Percentiles rank a stretch among this genome's conserved stretches.
Conservation (phyloP, 2,888 invertebrate species). For the Encarsia formosa region DNA sequence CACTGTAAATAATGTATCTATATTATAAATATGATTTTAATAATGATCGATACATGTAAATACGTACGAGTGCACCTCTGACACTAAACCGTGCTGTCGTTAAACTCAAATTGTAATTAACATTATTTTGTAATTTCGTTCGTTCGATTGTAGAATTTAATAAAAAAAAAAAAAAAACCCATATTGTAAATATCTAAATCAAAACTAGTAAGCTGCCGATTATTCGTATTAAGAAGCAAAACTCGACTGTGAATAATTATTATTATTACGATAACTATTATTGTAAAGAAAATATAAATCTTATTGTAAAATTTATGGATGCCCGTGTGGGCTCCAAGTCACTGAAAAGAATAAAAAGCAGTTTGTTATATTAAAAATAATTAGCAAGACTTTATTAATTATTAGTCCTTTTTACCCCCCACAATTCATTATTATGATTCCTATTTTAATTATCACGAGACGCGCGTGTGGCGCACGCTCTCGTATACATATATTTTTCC, state of each 20-base stretch:
- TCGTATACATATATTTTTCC: background rate
- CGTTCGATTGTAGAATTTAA: no score
- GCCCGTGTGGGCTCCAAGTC: slow-evolving; percentile 13
- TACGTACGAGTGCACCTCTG: no score
- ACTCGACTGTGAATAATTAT: slow-evolving; percentile 12
- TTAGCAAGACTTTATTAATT: background rate
- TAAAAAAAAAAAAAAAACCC: no score
- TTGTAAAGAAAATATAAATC: slow-evolving; percentile 17
- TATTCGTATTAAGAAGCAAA: background rate
- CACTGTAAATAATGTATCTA: no score
- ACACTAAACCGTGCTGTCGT: no score
- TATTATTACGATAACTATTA: no score
- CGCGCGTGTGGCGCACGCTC: background rate
- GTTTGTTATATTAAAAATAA: slow-evolving; percentile 26
- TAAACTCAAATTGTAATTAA: no score
- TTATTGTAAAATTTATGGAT: slow-evolving; percentile 12
- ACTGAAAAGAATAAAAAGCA: slow-evolving; percentile 22
- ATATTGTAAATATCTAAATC: no score
- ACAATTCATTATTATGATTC: background rate
- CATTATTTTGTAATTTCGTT: no score
- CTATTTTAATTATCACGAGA: slow-evolving; percentile 6
- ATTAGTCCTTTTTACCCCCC: background rate
- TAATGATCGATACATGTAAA: no score
- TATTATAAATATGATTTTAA: no score
- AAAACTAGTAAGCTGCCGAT: no score